phyloP scores from a whole-genome alignment of 2,888 invertebrate species.

The Ditylenchus weischeri region DNA sequence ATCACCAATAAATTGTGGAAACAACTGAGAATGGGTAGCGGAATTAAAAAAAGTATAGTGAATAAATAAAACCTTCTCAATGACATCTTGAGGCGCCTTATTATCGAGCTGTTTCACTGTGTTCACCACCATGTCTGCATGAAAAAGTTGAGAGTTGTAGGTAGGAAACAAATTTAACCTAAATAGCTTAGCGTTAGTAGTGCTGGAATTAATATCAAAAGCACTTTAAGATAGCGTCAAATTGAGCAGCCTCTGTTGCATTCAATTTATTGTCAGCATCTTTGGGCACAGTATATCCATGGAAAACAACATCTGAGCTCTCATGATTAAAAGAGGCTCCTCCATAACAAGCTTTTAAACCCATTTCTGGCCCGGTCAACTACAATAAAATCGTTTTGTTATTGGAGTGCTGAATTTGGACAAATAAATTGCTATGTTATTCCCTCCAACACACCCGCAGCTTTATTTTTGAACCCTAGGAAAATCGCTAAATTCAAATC shows the following conservation, averaged over 20 bases:
- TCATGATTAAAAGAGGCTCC: neutral
- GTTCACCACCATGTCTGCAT: no score
- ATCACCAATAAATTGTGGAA: constrained; percentile 2
- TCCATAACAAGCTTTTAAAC: constrained; percentile 1
- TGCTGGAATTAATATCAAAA: no score
- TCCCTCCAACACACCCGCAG: no score
- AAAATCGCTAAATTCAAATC: no score
- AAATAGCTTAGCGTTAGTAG: no score
- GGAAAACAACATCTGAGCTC: neutral
- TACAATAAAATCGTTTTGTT: no score
- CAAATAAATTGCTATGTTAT: no score
- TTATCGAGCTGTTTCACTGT: neutral
- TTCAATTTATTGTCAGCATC: neutral
- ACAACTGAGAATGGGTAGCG: neutral
- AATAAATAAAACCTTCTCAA: neutral
- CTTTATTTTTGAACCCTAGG: no score
- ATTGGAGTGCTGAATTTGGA: no score
- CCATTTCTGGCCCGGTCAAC: neutral
- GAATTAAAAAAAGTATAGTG: neutral
- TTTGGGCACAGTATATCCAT: constrained; percentile 4
- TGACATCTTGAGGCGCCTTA: neutral
- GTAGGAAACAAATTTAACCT: constrained; percentile 2
- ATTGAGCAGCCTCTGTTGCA: neutral
- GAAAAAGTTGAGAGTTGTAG: neutral
- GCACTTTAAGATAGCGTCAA: neutral